These are phyloP conservation scores for Gonioctena quinquepunctata DNA, from an alignment of 1,140 invertebrate species.

Conservation along the genomic window DNA sequence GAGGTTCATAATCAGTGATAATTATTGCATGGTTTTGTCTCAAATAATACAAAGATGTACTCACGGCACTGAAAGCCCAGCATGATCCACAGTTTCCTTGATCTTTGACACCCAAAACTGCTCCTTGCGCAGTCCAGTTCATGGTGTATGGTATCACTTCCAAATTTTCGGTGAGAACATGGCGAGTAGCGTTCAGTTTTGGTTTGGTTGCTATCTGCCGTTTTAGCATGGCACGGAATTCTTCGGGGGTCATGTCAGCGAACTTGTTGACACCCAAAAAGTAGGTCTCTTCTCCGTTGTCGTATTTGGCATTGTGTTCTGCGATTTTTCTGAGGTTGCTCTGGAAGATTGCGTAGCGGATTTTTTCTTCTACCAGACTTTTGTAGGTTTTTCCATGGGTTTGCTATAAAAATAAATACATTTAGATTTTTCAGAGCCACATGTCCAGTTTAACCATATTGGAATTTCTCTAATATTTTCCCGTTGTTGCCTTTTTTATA, in stretches of 20 bases:
- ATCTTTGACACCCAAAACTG: neutral
- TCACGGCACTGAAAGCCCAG: no score
- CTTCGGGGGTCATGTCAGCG: slow-evolving; percentile 81
- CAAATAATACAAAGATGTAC: no score
- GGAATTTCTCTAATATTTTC: no score
- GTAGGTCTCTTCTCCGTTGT: slow-evolving; percentile 66
- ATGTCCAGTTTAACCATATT: no score
- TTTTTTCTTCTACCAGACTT: slow-evolving; percentile 68
- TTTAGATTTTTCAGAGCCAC: no score
- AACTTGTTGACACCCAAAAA: slow-evolving; percentile 77
- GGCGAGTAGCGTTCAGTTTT: no score
- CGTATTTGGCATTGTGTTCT: slow-evolving; percentile 70
- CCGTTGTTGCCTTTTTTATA: no score
- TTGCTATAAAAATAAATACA: no score
- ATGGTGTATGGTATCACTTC: neutral
- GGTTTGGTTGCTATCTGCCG: neutral
- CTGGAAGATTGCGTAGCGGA: slow-evolving; percentile 81
- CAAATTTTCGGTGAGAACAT: neutral
- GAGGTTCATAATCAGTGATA: no score
- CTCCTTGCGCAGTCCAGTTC: neutral
- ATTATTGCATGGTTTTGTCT: no score
- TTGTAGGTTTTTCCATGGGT: neutral
- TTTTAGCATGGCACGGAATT: slow-evolving; percentile 62
- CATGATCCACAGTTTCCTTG: no score
- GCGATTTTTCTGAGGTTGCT: slow-evolving; percentile 83